phyloP scores from a whole-genome alignment of 2,797 vertebrate species.

The Enteromius fasciolatus region DNA sequence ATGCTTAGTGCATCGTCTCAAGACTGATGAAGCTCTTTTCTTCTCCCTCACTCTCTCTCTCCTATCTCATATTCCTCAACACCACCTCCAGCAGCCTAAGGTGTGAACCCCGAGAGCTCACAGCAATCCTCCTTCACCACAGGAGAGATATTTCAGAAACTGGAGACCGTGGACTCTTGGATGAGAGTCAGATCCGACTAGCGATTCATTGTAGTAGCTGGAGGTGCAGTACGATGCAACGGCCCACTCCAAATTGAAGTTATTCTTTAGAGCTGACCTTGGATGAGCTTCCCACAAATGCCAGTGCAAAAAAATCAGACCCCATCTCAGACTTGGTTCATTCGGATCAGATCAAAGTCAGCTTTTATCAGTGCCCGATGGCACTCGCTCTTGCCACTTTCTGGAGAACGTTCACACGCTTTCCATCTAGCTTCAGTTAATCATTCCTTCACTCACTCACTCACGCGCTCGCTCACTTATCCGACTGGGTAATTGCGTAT shows the following conservation, averaged over 20 bases:
- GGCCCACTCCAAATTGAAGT: conserved; percentile 20
- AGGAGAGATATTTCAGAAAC: conserved; percentile 49
- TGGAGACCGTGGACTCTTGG: conserved; percentile 20
- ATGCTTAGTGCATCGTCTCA: conserved; percentile 24
- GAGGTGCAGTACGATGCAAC: conserved; percentile 15
- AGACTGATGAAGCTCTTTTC: conserved; percentile 33
- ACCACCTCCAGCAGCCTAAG: conserved; percentile 46
- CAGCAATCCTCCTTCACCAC: conserved; percentile 52
- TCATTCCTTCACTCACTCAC: conserved; percentile 18
- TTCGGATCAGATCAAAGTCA: conserved; percentile 28
- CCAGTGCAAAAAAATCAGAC: conserved; percentile 13
- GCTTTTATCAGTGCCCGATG: conserved; percentile 45
- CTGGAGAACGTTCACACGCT: conserved; percentile 20
- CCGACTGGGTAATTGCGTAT: conserved; percentile 46
- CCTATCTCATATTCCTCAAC: conserved; percentile 49
- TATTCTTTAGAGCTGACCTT: conserved; percentile 37
- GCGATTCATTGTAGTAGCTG: conserved; percentile 27
- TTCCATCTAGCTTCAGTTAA: conserved; percentile 28
- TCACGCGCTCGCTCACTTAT: conserved; percentile 17
- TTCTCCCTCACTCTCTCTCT: conserved; percentile 11
- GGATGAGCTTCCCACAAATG: conserved; percentile 26
- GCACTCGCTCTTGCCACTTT: not conserved
- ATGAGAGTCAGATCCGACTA: conserved; percentile 40
- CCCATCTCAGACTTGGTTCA: conserved; percentile 8
- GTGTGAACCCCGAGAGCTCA: conserved; percentile 48